A percentile compares a stretch with the other conserved stretches of the same genome.
These are phyloP conservation scores for Oopsacas minuta DNA, from an alignment of 37 sponge, comb jelly and placozoan species.

Conservation along the genomic window DNA sequence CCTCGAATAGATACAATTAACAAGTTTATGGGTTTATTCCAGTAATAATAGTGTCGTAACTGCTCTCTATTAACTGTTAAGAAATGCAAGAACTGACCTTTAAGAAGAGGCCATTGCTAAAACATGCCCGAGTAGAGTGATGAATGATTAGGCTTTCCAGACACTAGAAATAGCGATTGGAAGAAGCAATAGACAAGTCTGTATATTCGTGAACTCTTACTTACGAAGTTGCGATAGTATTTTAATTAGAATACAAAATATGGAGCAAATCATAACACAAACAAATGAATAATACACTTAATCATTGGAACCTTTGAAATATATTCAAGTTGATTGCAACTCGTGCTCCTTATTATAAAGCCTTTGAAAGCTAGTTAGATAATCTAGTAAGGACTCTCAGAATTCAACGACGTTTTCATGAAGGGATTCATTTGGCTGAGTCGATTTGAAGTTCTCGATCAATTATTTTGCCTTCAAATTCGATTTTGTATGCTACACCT, in stretches of 20 bases:
- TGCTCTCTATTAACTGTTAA: too few species aligned
- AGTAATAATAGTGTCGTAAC: too few species aligned
- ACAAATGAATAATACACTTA: background rate
- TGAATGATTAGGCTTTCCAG: too few species aligned
- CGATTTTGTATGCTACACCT: conserved; percentile 24
- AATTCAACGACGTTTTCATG: background rate
- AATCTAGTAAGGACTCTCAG: background rate
- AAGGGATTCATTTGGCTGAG: background rate
- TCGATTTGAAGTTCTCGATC: conserved; percentile 21
- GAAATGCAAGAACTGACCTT: too few species aligned
- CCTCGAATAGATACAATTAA: too few species aligned
- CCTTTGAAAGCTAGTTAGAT: background rate
- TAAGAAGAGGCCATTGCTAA: too few species aligned
- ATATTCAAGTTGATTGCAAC: background rate
- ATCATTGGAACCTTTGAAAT: background rate
- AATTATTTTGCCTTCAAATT: conserved; percentile 34
- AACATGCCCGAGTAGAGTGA: too few species aligned
- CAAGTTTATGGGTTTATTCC: too few species aligned
- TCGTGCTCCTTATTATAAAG: background rate
- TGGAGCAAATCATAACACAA: background rate
- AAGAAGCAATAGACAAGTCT: too few species aligned
- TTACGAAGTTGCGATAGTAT: too few species aligned
- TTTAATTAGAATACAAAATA: background rate
- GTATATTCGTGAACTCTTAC: too few species aligned
- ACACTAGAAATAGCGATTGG: too few species aligned